Evolutionary conservation across 2,888 invertebrate genomes (phyloP).

Genomic region (Tolmerus cingulatus): DNA sequence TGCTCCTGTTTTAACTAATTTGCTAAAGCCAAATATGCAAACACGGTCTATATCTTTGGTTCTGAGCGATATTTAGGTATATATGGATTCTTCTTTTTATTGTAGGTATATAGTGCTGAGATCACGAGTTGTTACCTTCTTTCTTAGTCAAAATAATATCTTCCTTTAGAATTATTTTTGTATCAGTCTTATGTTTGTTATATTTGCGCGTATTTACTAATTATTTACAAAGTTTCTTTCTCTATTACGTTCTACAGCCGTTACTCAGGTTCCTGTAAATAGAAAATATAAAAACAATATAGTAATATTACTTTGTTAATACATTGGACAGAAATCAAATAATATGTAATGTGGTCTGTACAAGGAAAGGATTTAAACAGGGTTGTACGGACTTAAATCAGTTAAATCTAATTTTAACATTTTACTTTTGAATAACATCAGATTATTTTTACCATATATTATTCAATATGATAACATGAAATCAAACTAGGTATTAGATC

Average conservation of each 20-base stretch:
- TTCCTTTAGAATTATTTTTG: slow-evolving; percentile 38
- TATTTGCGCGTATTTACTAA: slow-evolving; percentile 39
- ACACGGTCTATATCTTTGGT: slow-evolving; percentile 40
- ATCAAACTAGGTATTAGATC: neutral
- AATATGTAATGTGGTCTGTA: neutral
- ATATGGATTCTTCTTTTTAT: neutral
- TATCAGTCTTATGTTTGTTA: slow-evolving; percentile 39
- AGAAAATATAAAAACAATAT: neutral
- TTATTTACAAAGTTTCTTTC: slow-evolving; percentile 40
- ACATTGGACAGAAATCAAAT: neutral
- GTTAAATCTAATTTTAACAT: neutral
- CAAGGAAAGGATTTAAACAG: neutral
- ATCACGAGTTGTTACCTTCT: slow-evolving; percentile 17
- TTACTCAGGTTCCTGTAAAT: slow-evolving; percentile 47
- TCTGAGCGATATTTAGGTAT: neutral
- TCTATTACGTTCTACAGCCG: slow-evolving; percentile 43
- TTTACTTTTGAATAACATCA: neutral
- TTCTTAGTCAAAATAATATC: slow-evolving; percentile 22
- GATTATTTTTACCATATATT: neutral
- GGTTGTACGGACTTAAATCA: neutral
- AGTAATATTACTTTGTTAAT: neutral
- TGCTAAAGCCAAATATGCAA: neutral
- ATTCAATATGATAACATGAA: neutral
- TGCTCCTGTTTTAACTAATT: slow-evolving; percentile 1
- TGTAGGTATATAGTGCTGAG: slow-evolving; percentile 26